These are phyloP conservation scores for Scaptomyza caliginosa DNA, from an alignment of 2,888 invertebrate species.

Conservation along the genomic window DNA sequence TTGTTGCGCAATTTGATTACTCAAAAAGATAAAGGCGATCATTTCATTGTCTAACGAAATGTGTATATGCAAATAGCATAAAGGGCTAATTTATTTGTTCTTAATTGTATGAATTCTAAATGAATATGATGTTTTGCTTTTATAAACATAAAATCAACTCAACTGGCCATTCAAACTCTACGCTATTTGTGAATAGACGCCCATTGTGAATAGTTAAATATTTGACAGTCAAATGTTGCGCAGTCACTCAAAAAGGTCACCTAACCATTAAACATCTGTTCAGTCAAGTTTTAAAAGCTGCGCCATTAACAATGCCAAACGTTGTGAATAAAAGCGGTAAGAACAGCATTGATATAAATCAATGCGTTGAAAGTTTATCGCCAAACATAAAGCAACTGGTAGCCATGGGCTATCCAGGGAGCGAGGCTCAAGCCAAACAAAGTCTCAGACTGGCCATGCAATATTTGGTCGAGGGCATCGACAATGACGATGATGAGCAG, in stretches of 20 bases:
- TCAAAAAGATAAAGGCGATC: not conserved
- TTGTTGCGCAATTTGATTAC: not conserved
- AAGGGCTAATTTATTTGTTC: too few relatives aligned
- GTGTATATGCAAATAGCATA: too few relatives aligned
- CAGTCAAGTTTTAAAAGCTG: slow-evolving; percentile 1
- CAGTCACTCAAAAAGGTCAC: slow-evolving; percentile 11
- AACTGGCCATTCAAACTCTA: not conserved
- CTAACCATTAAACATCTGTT: not conserved
- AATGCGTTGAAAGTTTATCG: slow-evolving; percentile 3
- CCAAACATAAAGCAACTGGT: slow-evolving; percentile 52
- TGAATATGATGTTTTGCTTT: too few relatives aligned
- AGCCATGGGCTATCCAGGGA: slow-evolving; percentile 93
- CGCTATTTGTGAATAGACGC: not conserved
- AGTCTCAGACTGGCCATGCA: slow-evolving; percentile 98
- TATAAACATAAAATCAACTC: not conserved
- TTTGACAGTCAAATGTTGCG: not conserved
- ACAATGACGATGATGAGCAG: slow-evolving; percentile 42
- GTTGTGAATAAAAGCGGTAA: slow-evolving; percentile 1
- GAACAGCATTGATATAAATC: not conserved
- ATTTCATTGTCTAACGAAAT: not conserved
- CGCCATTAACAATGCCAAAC: slow-evolving; percentile 14
- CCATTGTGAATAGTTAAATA: slow-evolving; percentile 19
- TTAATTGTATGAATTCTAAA: too few relatives aligned
- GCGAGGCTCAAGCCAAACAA: slow-evolving; percentile 95
- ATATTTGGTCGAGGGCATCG: slow-evolving; percentile 92